Conservation (phyloP, 2,113 vertebrate species). For the Catharus minimus region DNA sequence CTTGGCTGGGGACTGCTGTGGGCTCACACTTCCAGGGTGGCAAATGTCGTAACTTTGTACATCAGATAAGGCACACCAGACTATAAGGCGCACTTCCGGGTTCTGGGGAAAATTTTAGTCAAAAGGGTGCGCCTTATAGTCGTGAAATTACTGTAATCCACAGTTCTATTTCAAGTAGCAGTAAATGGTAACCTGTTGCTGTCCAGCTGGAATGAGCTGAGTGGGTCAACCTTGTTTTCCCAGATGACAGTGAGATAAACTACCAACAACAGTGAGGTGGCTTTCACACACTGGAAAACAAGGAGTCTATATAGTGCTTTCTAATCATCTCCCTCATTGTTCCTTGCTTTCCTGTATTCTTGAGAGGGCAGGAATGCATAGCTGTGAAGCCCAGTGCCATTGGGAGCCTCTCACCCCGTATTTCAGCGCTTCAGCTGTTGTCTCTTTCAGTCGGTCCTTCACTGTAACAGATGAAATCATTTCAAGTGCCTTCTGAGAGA, state of each 20-base stretch:
- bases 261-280: neutral
- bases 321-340: neutral
- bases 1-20: no score
- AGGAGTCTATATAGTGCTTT: neutral
- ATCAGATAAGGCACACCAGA: no score
- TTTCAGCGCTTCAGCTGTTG: slow-evolving; percentile 79
- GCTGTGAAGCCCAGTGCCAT: neutral
- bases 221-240: neutral
- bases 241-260: neutral
- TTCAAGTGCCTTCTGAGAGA: slow-evolving; percentile 71
- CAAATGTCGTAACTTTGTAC: no score
- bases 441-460: slow-evolving; percentile 82
- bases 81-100: no score
- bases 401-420: slow-evolving; percentile 76
- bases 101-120: no score
- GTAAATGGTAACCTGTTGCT: neutral
- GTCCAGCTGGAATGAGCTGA: neutral
- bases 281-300: neutral
- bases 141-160: neutral
- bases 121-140: no score
- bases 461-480: slow-evolving; percentile 73
- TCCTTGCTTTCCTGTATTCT: neutral
- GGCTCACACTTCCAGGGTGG: no score
- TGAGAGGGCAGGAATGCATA: neutral
- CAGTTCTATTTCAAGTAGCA: neutral